phyloP scores from a whole-genome alignment of 2,797 vertebrate genomes.

The Uromys caudimaculatus region DNA sequence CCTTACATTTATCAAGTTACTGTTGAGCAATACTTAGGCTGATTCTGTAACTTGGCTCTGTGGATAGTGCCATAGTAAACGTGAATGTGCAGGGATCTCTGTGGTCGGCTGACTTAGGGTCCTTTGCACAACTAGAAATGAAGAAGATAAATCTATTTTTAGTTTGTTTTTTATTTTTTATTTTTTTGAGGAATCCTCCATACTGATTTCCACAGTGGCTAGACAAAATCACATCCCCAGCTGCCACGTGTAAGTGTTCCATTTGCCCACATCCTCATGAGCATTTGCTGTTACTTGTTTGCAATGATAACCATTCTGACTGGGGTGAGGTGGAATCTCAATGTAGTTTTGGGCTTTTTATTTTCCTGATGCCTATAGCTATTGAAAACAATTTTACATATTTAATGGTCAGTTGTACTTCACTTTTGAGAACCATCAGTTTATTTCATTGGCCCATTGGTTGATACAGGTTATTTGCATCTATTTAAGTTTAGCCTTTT shows the following conservation, averaged over 20 bases:
- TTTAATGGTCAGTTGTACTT: not conserved
- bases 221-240: not conserved
- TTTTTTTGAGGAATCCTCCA: no score
- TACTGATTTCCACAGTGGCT: not conserved
- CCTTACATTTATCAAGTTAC: not conserved
- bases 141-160: not conserved
- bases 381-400: not conserved
- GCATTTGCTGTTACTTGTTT: not conserved
- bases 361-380: not conserved
- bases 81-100: not conserved
- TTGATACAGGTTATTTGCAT: not conserved
- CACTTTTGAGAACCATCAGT: not conserved
- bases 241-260: not conserved
- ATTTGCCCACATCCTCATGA: not conserved
- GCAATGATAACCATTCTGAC: not conserved
- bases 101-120: not conserved
- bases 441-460: not conserved
- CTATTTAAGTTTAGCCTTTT: not conserved
- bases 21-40: not conserved
- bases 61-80: not conserved
- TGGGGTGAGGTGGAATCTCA: not conserved
- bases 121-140: not conserved
- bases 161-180: not conserved
- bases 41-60: not conserved
- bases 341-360: not conserved